Conservation (phyloP, 92 coral and sea anemone genomes). For the Virgularia gustaviana region DNA sequence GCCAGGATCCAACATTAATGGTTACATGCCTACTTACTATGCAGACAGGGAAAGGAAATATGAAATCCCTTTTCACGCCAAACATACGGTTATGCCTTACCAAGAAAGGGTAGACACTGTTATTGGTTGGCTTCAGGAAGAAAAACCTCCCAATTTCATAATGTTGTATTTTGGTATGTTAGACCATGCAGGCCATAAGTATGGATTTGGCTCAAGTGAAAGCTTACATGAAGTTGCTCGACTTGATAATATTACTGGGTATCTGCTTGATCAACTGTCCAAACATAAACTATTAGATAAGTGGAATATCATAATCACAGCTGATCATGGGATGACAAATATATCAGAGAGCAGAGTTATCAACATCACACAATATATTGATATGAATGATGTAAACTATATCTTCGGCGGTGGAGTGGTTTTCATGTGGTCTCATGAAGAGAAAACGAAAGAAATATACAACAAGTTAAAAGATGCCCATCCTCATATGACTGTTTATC, state of each 20-base stretch:
- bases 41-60: constrained; percentile 47
- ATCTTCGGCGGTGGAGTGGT: constrained; percentile 21
- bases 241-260: constrained; percentile 63
- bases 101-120: constrained; percentile 58
- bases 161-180: constrained; percentile 77
- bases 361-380: constrained; percentile 57
- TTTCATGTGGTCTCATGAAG: constrained; percentile 52
- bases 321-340: constrained; percentile 85
- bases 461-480: constrained; percentile 46
- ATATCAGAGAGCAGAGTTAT: constrained; percentile 54
- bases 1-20: constrained; percentile 79
- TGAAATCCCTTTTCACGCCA: constrained; percentile 49
- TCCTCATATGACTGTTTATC: constrained; percentile 60
- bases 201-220: constrained; percentile 54
- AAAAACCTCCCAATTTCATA: constrained; percentile 78
- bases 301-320: constrained; percentile 65
- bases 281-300: constrained; percentile 41
- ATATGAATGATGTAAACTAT: constrained; percentile 56
- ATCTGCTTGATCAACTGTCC: constrained; percentile 51
- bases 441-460: constrained; percentile 47
- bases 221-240: constrained; percentile 42
- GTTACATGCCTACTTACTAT: constrained; percentile 54
- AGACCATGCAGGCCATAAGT: constrained; percentile 66
- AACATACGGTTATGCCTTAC: constrained; percentile 57
- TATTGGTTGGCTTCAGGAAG: constrained; percentile 57